A percentile compares a stretch with the other conserved stretches of the same genome.
phyloP scores from a whole-genome alignment of 2,888 invertebrate genomes.

The Phyto melanocephala region DNA sequence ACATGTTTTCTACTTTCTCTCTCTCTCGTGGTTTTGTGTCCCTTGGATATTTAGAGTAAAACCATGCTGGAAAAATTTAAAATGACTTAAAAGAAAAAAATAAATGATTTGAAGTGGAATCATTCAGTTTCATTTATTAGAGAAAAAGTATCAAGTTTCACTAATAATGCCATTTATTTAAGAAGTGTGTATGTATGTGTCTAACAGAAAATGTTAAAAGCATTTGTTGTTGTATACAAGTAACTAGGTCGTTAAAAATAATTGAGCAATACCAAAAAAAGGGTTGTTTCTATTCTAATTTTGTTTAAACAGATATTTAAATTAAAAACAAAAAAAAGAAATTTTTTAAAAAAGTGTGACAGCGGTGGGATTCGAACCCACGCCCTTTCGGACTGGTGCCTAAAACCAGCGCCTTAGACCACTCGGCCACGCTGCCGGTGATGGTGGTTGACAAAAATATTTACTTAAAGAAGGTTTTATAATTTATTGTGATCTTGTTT shows the following conservation, averaged over 20 bases:
- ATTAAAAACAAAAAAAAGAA: neutral
- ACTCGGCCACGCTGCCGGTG: conserved; percentile 79
- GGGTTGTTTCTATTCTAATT: neutral
- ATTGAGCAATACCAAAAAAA: neutral
- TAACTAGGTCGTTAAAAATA: conserved; percentile 1
- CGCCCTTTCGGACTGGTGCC: conserved; percentile 80
- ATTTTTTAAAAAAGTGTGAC: conserved; percentile 70
- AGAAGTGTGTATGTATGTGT: neutral
- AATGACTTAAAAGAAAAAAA: neutral
- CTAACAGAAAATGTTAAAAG: neutral
- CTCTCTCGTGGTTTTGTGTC: conserved; percentile 13
- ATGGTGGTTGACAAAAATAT: accelerated
- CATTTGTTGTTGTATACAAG: neutral
- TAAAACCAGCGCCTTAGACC: conserved; percentile 80
- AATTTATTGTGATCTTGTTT: conserved; percentile 17
- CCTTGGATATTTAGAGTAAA: conserved; percentile 18
- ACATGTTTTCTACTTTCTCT: neutral
- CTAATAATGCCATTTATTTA: conserved; percentile 37
- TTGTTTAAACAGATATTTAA: neutral
- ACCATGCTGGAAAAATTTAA: neutral
- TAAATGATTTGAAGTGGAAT: neutral
- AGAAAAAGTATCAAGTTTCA: conserved; percentile 58
- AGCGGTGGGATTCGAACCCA: conserved; percentile 80
- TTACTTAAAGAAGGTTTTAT: neutral
- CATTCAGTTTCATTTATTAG: neutral